phyloP scores from a whole-genome alignment of 1,140 invertebrate genomes.

The Lethrus apterus region DNA sequence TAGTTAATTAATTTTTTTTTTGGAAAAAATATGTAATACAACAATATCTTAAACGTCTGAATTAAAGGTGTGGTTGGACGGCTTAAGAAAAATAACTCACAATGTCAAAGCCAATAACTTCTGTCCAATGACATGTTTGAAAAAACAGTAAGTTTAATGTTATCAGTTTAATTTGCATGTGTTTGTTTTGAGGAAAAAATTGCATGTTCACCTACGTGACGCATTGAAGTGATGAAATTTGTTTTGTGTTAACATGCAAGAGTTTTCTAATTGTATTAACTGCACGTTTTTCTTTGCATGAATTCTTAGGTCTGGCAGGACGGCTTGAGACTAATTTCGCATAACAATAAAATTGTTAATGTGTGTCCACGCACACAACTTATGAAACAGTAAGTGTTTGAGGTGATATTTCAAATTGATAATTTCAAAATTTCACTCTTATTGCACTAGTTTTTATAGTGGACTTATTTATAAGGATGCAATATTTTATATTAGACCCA shows the following conservation, averaged over 20 bases:
- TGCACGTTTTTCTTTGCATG: conserved; percentile 18
- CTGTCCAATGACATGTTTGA: conserved; percentile 96
- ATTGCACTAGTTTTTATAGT: too few relatives aligned
- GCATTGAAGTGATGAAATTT: too few relatives aligned
- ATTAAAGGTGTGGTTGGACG: conserved; percentile 87
- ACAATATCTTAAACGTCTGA: conserved; percentile 9
- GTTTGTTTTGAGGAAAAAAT: too few relatives aligned
- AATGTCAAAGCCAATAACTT: conserved; percentile 99
- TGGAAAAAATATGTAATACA: background rate
- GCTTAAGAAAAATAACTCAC: conserved; percentile 89
- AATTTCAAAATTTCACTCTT: background rate
- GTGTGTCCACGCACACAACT: conserved; percentile 90
- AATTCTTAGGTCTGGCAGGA: conserved; percentile 80
- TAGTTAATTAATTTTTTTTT: conserved; percentile 8
- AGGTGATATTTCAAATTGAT: background rate
- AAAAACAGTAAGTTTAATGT: conserved; percentile 90
- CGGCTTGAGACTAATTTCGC: conserved; percentile 79
- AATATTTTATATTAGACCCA: too few relatives aligned
- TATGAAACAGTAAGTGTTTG: conserved; percentile 91
- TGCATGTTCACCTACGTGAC: too few relatives aligned
- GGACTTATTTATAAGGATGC: too few relatives aligned
- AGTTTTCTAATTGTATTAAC: too few relatives aligned
- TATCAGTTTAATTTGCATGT: conserved; percentile 12
- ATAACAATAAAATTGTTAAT: conserved; percentile 96
- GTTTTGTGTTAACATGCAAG: too few relatives aligned